Evolutionary conservation across 2,797 vertebrate species (phyloP).

Genomic region (Hippocampus kuda): DNA sequence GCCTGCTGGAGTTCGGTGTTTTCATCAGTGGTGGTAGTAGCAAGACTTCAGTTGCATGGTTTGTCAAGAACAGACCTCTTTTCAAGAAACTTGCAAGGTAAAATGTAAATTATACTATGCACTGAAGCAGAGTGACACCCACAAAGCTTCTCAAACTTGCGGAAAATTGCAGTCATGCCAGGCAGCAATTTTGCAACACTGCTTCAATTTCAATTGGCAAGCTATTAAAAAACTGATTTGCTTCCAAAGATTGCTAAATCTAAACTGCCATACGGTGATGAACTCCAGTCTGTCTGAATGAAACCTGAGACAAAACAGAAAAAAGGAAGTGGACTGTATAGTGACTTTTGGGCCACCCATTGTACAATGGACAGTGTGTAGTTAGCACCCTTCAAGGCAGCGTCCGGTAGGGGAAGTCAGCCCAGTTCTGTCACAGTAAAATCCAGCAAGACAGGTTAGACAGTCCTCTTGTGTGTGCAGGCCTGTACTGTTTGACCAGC

Average conservation of each 20-base stretch:
- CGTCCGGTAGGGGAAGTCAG: conserved; percentile 62
- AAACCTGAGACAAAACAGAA: not conserved
- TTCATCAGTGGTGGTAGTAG: too few species aligned
- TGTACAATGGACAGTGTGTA: not conserved
- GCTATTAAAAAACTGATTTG: not conserved
- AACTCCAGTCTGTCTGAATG: not conserved
- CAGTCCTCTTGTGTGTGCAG: conserved; percentile 60
- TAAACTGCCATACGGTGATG: not conserved
- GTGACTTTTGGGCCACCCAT: not conserved
- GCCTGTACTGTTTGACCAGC: conserved; percentile 71
- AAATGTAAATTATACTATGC: too few species aligned
- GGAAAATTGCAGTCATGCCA: too few species aligned
- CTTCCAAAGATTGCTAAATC: not conserved
- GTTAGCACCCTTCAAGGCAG: conserved; percentile 70
- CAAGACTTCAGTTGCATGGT: too few species aligned
- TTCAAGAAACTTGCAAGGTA: too few species aligned
- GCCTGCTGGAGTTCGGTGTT: too few species aligned
- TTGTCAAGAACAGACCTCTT: too few species aligned
- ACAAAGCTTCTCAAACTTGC: too few species aligned
- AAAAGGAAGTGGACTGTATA: not conserved
- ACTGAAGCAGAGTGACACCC: too few species aligned
- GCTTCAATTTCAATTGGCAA: not conserved
- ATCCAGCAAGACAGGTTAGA: conserved; percentile 66
- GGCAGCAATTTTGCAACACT: not conserved
- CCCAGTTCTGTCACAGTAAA: conserved; percentile 65